Base-by-base conservation (phyloP, 2,888 invertebrate genomes). In the Laspeyria flexula region DNA sequence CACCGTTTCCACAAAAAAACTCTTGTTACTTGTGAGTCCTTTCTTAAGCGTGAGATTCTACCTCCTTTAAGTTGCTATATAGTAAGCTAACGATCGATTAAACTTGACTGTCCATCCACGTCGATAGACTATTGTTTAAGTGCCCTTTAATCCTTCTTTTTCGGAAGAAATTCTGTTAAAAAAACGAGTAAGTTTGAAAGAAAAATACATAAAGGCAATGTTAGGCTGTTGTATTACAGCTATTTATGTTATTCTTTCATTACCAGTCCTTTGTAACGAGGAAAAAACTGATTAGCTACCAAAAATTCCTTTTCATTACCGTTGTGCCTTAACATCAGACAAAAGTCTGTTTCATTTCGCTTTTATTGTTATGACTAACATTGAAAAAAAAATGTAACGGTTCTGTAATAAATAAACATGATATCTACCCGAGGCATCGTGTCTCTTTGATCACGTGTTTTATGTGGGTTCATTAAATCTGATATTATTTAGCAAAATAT, bases 301-400 rank as follows among this genome's bases (percentile, higher is more conserved):
- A 15, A 59, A 39, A 63, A 63, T 63, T 37, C 35, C 39, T 49
- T 49, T 44, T 55, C 44, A 67, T 67, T 47, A 52, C 31, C 42
- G 31, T 43, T 49, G 34, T 44, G 35, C 23, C 18, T 41, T n/a
- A 47, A 52, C 23, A 48, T 58, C 23, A 38, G 40, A 55, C 35
- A 55, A 55, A 51, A 55, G 21, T 40, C 39, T 38, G 43, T 67
- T 55, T 51, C 43, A 63, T 58, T 67, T 54, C 37, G 34, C 11
- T 54, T 21, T 60, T 47, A 60, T 57, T 60, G 44, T 56, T 46
- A 53, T 31, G 18, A 30, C 12, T 30, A 27, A 52, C 52, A 54
- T 58, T 62, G 40, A 55, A 50, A 59, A 52, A 65, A 60, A 43
- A 23, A 5, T 12, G 25, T 11, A 25, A 43, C 11, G 34, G 57